These are phyloP conservation scores for Enteromius paludinosus DNA, from an alignment of 2,797 vertebrate species.

Conservation along the genomic window DNA sequence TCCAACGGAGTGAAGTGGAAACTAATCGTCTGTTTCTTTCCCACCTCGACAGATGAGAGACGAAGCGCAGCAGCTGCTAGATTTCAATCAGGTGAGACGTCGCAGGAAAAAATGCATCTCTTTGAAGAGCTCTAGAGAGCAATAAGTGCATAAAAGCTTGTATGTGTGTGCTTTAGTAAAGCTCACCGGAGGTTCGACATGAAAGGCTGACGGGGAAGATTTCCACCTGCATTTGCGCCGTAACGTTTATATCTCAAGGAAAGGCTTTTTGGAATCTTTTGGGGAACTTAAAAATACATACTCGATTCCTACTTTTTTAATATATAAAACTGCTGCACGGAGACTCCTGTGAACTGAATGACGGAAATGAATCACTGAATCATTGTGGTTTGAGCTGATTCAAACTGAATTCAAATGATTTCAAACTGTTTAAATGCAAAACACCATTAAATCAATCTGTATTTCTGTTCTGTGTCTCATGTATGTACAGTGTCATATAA, in stretches of 20 bases:
- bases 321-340: too few species aligned
- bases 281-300: too few species aligned
- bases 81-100: constrained; percentile 74
- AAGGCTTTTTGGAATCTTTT: neutral
- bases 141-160: constrained; percentile 5
- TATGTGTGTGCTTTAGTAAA: constrained; percentile 34
- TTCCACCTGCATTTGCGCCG: constrained; percentile 2
- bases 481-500: neutral
- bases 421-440: neutral
- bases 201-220: neutral
- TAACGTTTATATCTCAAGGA: neutral
- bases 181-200: constrained; percentile 16
- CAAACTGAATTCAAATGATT: constrained; percentile 2
- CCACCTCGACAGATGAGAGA: constrained; percentile 41
- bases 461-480: neutral
- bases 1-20: constrained; percentile 45
- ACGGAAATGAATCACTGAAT: neutral
- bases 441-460: neutral
- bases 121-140: constrained; percentile 50
- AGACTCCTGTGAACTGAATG: neutral
- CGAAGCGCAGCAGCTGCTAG: constrained; percentile 63
- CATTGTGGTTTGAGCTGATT: neutral
- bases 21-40: constrained; percentile 52
- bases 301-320: neutral
- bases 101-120: constrained; percentile 68